Evolutionary conservation across 2,888 invertebrate genomes (phyloP).

Genomic region (Liposcelis brunnea): DNA sequence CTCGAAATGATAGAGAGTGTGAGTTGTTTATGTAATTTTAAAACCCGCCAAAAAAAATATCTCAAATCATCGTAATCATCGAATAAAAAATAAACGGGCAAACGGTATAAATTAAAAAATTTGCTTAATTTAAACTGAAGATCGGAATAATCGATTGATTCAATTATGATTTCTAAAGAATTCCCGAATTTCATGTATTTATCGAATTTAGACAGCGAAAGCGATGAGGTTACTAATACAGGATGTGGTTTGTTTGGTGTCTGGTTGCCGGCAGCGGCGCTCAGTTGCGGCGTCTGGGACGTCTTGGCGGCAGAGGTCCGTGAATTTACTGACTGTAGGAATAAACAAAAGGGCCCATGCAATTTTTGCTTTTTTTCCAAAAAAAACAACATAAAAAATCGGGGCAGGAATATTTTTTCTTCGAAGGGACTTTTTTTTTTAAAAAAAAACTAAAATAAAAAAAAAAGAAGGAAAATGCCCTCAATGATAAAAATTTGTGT

Average conservation of each 20-base stretch:
- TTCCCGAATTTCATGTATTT: neutral
- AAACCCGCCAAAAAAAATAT: neutral
- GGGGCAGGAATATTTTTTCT: neutral
- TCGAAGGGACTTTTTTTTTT: constrained; percentile 7
- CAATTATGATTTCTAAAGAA: neutral
- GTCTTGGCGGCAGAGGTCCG: neutral
- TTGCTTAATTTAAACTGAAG: constrained; percentile 1
- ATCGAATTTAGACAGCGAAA: constrained; percentile 7
- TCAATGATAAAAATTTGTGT: constrained; percentile 9
- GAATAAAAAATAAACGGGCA: constrained; percentile 1
- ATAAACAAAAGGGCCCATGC: neutral
- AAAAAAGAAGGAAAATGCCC: constrained; percentile 14
- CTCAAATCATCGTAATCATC: constrained; percentile 3
- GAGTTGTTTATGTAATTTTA: constrained; percentile 3
- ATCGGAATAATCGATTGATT: neutral
- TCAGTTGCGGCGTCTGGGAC: too few relatives aligned
- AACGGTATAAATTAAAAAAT: neutral
- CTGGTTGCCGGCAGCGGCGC: constrained; percentile 15
- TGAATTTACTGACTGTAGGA: constrained; percentile 5
- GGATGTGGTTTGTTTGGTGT: constrained; percentile 13
- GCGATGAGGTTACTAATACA: constrained; percentile 5
- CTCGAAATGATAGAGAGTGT: neutral
- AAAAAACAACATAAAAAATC: neutral
- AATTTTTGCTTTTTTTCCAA: neutral
- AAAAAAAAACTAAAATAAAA: constrained; percentile 15